Evolutionary conservation across 2,113 vertebrate species (phyloP), one percentile per base, ranked within the genome.

Genomic region (Leucopsar rothschildi): DNA sequence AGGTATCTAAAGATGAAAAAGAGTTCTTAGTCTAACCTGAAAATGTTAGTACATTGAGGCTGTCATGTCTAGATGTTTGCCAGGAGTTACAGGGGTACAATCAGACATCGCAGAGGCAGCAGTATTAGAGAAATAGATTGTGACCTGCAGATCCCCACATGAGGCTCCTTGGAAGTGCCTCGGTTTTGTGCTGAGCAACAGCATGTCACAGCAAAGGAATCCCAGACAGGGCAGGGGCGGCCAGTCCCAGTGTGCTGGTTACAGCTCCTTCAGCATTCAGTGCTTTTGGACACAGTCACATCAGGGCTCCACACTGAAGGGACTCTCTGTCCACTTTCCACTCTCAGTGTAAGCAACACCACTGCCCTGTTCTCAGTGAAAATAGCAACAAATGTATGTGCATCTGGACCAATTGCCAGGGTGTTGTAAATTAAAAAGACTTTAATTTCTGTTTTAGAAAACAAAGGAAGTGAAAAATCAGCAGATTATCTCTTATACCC

Each of bases 241-340:
- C 40, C 72, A 68, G 45, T 19, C 56, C 63, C 55, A 42, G 35
- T 1, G 2, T 0, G 0, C 4, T 35, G 37, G 53, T 56, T 47
- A 73, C 61, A 69, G 33, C 20, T 79, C 61, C 37, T 33, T 53
- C 69, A 79, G 50, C 2, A 0, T 47, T 55, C 65, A 14, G 35
- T 39, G 24, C 44, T 93, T 65, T 42, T 18, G 55, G 81, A 81
- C 40, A 60, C 23, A 18, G 69, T 35, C 47, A 84, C 44, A 57
- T 31, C 40, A 71, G 53, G 72, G 15, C n/a, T 92, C 52, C 47
- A 15, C 0, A 0, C 5, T 5, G 29, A 88, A 90, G 29, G 14
- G 25, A 28, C 11, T 69, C 21, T 81, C 47, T 31, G 53, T 55
- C 78, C 56, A 18, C 40, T 55, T 81, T 63, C 28, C 49, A 90